Evolutionary conservation across 2,888 invertebrate species (phyloP).

Genomic region (Philopedon plagiatum): DNA sequence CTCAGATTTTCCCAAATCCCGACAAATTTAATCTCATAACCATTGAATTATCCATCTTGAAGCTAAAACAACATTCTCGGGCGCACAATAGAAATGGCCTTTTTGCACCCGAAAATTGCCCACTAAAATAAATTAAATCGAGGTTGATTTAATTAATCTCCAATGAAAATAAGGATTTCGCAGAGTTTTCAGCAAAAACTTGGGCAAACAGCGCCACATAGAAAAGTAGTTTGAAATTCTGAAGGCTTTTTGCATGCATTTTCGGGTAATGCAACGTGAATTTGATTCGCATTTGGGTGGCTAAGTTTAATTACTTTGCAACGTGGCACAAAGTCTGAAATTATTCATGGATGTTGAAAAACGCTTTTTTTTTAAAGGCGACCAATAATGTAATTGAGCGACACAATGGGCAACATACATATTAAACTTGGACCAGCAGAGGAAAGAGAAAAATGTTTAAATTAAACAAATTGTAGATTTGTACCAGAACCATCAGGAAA

Average conservation of each 20-base stretch:
- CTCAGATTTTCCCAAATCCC: conserved; percentile 11
- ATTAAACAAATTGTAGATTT: too few species aligned
- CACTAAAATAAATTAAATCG: conserved; percentile 43
- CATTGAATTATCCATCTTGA: conserved; percentile 14
- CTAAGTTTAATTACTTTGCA: conserved; percentile 2
- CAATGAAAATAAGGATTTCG: conserved; percentile 27
- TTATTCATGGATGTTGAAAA: background rate
- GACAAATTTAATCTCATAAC: conserved; percentile 17
- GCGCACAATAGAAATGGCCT: conserved; percentile 33
- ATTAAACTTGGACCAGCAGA: too few species aligned
- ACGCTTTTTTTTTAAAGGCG: background rate
- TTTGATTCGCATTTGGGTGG: conserved; percentile 11
- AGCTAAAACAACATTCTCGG: conserved; percentile 27
- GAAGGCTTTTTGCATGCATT: conserved; percentile 5
- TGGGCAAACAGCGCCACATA: background rate
- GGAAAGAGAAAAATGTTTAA: too few species aligned
- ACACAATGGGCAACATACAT: too few species aligned
- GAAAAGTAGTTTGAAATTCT: conserved; percentile 20
- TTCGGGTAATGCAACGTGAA: background rate
- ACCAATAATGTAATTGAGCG: too few species aligned
- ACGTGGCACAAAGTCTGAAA: background rate
- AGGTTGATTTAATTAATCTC: conserved; percentile 33
- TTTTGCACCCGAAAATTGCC: conserved; percentile 30
- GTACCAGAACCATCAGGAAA: too few species aligned
- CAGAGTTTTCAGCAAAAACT: conserved; percentile 11